These are phyloP conservation scores for Periphyllus acericola DNA, from an alignment of 2,888 invertebrate species.

Conservation along the genomic window DNA sequence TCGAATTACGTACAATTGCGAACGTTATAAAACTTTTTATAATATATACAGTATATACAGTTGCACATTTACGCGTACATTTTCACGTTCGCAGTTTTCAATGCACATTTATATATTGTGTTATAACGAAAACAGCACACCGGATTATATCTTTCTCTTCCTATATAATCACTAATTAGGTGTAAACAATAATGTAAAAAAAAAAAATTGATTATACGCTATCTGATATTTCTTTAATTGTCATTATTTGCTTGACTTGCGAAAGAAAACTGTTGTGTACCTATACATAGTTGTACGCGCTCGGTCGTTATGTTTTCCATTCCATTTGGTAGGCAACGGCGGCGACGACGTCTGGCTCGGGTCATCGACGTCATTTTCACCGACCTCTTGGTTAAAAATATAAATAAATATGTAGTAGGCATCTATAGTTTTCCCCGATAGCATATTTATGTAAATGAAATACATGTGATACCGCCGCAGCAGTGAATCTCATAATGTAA, in stretches of 20 bases:
- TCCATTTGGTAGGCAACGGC: neutral
- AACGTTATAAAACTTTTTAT: neutral
- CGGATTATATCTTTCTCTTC: neutral
- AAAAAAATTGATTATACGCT: slow-evolving; percentile 1
- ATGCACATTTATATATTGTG: neutral
- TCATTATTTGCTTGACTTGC: neutral
- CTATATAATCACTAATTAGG: neutral
- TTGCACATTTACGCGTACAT: neutral
- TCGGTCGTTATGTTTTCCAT: slow-evolving; percentile 32
- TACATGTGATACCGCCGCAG: neutral
- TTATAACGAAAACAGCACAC: neutral
- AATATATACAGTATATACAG: neutral
- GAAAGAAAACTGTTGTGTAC: slow-evolving; percentile 3
- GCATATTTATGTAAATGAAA: neutral
- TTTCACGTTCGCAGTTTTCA: neutral
- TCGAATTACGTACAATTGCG: neutral
- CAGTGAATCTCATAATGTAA: neutral
- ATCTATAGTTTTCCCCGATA: neutral
- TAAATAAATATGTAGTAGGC: neutral
- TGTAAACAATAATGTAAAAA: neutral
- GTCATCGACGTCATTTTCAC: neutral
- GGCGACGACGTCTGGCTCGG: neutral
- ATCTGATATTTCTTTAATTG: neutral
- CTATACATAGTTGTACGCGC: neutral
- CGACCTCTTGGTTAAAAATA: neutral